A percentile compares a stretch with the other conserved stretches of the same genome.
Conservation (phyloP, 2,888 invertebrate species). For the Tryphoninae sp. region DNA sequence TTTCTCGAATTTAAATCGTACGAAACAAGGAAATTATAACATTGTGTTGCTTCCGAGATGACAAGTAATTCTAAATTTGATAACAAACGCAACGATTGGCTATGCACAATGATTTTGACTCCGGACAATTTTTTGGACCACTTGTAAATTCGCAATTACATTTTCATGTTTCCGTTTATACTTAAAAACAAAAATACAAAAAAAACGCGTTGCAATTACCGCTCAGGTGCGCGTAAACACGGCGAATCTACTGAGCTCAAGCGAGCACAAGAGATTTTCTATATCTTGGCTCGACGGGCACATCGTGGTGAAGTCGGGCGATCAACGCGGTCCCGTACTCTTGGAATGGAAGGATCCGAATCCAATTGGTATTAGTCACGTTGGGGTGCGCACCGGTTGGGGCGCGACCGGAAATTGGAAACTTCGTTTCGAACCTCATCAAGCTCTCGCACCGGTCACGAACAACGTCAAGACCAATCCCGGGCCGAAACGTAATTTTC, state of each 20-base stretch:
- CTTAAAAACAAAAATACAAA: neutral
- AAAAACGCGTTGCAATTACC: slow-evolving; percentile 16
- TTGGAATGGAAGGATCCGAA: slow-evolving; percentile 85
- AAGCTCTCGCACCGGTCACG: slow-evolving; percentile 21
- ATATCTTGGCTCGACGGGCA: slow-evolving; percentile 84
- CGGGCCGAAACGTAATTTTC: slow-evolving; percentile 55
- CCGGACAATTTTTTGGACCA: neutral
- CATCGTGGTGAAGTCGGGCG: slow-evolving; percentile 82
- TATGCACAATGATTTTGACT: neutral
- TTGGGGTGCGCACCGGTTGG: slow-evolving; percentile 86
- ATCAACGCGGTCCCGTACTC: slow-evolving; percentile 82
- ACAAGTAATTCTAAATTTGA: neutral
- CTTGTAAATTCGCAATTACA: no score
- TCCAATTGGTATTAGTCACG: slow-evolving; percentile 84
- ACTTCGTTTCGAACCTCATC: slow-evolving; percentile 78
- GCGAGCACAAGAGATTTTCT: slow-evolving; percentile 83
- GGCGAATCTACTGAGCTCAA: slow-evolving; percentile 83
- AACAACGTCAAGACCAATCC: slow-evolving; percentile 43
- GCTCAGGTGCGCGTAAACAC: slow-evolving; percentile 84
- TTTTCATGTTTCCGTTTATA: no score
- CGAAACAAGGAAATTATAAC: neutral
- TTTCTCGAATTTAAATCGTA: neutral
- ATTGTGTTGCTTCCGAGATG: no score
- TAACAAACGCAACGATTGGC: neutral
- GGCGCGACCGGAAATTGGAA: slow-evolving; percentile 86